Percentiles rank a stretch among this genome's conserved stretches.
Evolutionary conservation across 2,888 invertebrate species (phyloP).

Genomic region (Ormyrus nitidulus): DNA sequence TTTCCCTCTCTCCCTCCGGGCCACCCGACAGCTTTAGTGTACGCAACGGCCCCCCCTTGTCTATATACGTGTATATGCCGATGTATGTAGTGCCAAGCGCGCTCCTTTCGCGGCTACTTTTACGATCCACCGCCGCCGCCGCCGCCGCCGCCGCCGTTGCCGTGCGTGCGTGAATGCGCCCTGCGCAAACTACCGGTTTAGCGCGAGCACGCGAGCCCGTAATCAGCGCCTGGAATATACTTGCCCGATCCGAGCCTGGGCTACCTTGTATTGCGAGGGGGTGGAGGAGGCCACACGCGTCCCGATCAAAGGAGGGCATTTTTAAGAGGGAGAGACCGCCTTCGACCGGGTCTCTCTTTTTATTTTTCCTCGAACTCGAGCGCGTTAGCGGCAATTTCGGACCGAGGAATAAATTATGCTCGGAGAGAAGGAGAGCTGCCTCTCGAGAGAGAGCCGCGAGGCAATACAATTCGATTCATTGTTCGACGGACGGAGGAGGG

Average conservation of each 20-base stretch:
- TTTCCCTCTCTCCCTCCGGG: conserved; percentile 28
- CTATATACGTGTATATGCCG: not conserved
- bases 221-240: conserved; percentile 18
- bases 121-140: conserved; percentile 1
- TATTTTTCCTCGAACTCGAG: conserved; percentile 38
- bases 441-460: too few relatives aligned
- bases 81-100: not conserved
- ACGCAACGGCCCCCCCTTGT: not conserved
- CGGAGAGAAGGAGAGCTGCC: too few relatives aligned
- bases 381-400: conserved; percentile 5
- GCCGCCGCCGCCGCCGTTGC: not conserved
- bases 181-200: conserved; percentile 44
- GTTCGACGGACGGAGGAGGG: too few relatives aligned
- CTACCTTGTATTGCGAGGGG: conserved; percentile 2
- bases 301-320: conserved; percentile 41
- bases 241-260: conserved; percentile 8
- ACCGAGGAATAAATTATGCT: conserved; percentile 1
- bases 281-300: conserved; percentile 5
- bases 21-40: conserved; percentile 39
- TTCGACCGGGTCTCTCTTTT: not conserved
- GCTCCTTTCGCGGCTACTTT: not conserved
- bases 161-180: conserved; percentile 11
- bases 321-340: conserved; percentile 15
- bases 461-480: too few relatives aligned
- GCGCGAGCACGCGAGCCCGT: conserved; percentile 32